Base-by-base conservation (phyloP, 2,797 vertebrate genomes). In the Schizopygopsis malacanthus region DNA sequence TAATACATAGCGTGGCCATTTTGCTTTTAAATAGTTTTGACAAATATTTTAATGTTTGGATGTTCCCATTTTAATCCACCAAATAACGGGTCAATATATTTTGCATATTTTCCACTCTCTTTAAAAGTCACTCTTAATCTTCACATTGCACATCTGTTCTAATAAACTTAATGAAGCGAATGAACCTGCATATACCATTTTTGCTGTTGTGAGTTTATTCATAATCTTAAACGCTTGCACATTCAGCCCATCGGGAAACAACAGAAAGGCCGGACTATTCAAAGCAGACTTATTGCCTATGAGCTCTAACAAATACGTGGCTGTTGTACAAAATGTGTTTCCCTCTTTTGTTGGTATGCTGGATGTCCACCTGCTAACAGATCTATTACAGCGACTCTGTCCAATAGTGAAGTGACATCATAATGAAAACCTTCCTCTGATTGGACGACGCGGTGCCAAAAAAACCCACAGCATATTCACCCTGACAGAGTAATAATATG, bases 401-500 rank as follows among this genome's bases (percentile, higher is more conserved):
- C 86, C 90, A 88, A 87, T 89, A 91, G 91, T 50, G 89, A 91
- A 45, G 91, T 92, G 85, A 92, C 93, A 91, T 92, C 90, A 67
- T 91, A 89, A 89, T 84, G 88, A 83, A 79, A 86, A 69, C 77
- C 89, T 86, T 71, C 77, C 86, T 83, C 90, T 91, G 93, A 94
- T 94, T 93, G 93, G 93, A 83, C 87, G 89, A 94, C 92, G 93
- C 91, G 91, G 94, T 91, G 89, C 52, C 79, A 69, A 92, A 93
- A 92, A 93, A 93, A 1, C 8, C 1, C 47, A 41, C 25, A 6
- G 92, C 91, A 95, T 91, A 95, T 93, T 92, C 91, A 93, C 94
- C 91, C 90, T 94, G 95, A 94, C 95, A 94, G 94, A 88, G 28
- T 61, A 89, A 95, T 94, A 95, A 95, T 95, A 89, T 87, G 89